phyloP scores from a whole-genome alignment of 2,797 vertebrate genomes.

The Catamblyrhynchus diadema region DNA sequence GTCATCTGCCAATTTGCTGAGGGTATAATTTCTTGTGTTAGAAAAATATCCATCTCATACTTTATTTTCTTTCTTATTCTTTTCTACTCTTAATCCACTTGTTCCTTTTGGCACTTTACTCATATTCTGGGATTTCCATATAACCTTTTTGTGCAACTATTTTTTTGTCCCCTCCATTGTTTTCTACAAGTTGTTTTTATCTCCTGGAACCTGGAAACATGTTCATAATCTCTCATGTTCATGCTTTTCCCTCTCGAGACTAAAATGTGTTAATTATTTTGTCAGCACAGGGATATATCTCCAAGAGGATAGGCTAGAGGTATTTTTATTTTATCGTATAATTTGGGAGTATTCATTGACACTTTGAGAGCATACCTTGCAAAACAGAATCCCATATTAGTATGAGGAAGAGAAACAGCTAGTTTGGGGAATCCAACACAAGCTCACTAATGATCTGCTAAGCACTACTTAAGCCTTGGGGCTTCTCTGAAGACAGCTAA shows the following conservation, averaged over 20 bases:
- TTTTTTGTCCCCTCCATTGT: not conserved
- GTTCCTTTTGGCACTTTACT: not conserved
- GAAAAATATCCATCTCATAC: not conserved
- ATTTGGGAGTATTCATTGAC: not conserved
- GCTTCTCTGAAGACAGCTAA: not conserved
- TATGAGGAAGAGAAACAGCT: not conserved
- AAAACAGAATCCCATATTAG: not conserved
- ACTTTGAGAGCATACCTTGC: not conserved
- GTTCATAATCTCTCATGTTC: not conserved
- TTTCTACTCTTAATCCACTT: not conserved
- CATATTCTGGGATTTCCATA: not conserved
- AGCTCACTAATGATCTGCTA: not conserved
- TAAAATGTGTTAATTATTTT: not conserved
- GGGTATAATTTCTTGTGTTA: not conserved
- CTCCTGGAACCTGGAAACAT: not conserved
- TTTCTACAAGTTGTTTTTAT: not conserved
- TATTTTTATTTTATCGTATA: accelerated
- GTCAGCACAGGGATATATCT: not conserved
- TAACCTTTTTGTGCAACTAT: not conserved
- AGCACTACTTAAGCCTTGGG: not conserved
- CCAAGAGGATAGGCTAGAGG: not conserved
- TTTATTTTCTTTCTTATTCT: not conserved
- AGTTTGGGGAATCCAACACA: not conserved
- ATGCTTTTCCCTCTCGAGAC: not conserved
- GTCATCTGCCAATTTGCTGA: not conserved